Base-by-base conservation (phyloP, 2,888 invertebrate species). In the Xestoiulus laeticollis region DNA sequence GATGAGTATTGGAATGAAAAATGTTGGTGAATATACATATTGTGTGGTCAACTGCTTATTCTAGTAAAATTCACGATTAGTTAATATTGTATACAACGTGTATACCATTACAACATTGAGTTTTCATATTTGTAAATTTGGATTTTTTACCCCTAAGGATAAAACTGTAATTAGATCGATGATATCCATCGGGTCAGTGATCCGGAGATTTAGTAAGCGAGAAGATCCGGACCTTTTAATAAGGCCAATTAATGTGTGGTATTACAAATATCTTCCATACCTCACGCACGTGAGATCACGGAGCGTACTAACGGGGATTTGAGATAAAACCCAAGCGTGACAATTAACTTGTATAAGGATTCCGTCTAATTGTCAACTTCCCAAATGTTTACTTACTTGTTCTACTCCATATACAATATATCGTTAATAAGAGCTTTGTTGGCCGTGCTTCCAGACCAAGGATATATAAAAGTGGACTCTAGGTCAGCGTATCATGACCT, bases 281-380 rank as follows among this genome's bases (percentile, higher is more conserved):
- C 38, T 85, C 85, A 85, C 85, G 85, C 85, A 85, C 85, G 22
- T 43, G 85, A 85, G 85, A 85, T 85, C 85, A 85, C 33, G 22
- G 85, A 85, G 44, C 38, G 78, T 85, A 22, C 14, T 85, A 38
- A 38, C 16, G 12, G 38, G 85, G 85, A 85, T 85, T 85, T 44
- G 85, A 44, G 85, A 85, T 85, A 43, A 85, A 85, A 43, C 44
- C 44, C 85, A 85, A 44, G 44, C 85, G 85, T 85, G 85, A 85
- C 85, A 85, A 85, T 85, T 78, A 78, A 78, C 78, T 78, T 30
- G 78, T 78, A 30, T 78, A 78, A 26, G 78, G 78, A 78, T 43
- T 85, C 85, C 38, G 44, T 85, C 44, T 85, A 44, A 85, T 85
- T 85, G 85, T 85, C 38, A 85, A 43, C 85, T 33, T 43, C 44